Base-by-base conservation (phyloP, 1,140 invertebrate species). In the Oedothorax gibbosus region DNA sequence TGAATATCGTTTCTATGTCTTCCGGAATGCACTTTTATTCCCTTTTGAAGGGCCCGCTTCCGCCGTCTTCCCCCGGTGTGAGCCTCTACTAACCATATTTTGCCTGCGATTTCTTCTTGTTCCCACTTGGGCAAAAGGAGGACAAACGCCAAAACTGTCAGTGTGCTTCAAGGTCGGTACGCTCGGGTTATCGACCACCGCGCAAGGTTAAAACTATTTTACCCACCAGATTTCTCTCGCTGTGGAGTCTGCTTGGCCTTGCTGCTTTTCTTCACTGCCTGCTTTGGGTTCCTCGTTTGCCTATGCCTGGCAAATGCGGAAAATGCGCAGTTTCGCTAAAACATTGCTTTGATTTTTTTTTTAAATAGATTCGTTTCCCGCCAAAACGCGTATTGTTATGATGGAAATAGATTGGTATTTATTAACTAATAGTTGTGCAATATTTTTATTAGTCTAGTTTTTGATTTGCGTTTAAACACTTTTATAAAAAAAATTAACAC, bases 121-220 rank as follows among this genome's bases (percentile, higher is more conserved):
- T 53, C 53, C 54, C 35, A 57, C 49, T 71, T 71, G 51, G 4
- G 68, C 11, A 18, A 71, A 71, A 71, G 50, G 68, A 71, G 68
- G 68, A 71, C 68, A 71, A 54, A n/a, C 53, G 72, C 18, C 10
- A 60, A 56, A 75, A 77, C 20, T 49, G 49, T 51, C 50, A 66
- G 62, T 65, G 35, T 18, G 50, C 64, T 79, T 68, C 76, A 79
- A 79, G 76, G 76, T 79, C 76, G 76, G 64, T 54, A 35, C 49
- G 60, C 75, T 79, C 76, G 76, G 76, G 76, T 79, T 79, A 79
- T 79, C 76, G 76, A 79, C 76, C 76, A 79, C 62, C 21, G 75
- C 49, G 50, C 62, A 79, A 79, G 64, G 76, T 79, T 79, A 79
- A 68, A 35, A 79, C 56, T 35, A 66, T 79, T 79, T 79, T 79